Base-by-base conservation (phyloP, 1,140 invertebrate genomes). In the Atta colombica region DNA sequence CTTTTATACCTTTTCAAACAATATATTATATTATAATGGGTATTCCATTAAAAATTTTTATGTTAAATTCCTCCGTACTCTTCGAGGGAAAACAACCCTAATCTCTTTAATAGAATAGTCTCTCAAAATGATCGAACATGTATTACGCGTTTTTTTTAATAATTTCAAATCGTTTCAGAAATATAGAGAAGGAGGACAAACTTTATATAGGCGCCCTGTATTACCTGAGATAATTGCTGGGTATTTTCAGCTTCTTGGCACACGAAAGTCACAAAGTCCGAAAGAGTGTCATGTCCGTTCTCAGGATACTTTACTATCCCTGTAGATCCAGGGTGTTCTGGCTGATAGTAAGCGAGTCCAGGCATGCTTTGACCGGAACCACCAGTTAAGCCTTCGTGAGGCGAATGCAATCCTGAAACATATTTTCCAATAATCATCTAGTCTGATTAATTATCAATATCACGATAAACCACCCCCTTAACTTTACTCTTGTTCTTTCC, bases 221-320 rank as follows among this genome's bases (percentile, higher is more conserved):
- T 94, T 96, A 98, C 98, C 97, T 98, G 98, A 93, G 97, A 96
- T 93, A 97, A 96, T 95, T 97, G 97, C 85, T 98, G 97, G 90
- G 97, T 97, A 89, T 97, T 97, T 91, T 98, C 97, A 61, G 98
- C 97, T 95, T 99, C 98, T 95, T 99, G 98, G 94, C 98, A 99
- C 65, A 99, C 99, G 92, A 99, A 98, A 51, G 98, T 99, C 51
- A 99, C 99, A 95, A 99, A 99, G 95, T 99, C 99, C 0, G 98
- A 98, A 78, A 99, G 97, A 0, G 98, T 98, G 94, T 99, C 98
- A 94, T 98, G 97, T 51, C 97, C 97, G 92, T 98, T 98, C 92
- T 98, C 97, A 45, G 97, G 97, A 91, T 98, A 98, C 94, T 98
- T 98, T 68, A 97, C 97, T 84, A 97, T 96, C 84, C 96, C 96